Evolutionary conservation across 2,113 vertebrate genomes (phyloP).

Genomic region (Crotalus helleri): DNA sequence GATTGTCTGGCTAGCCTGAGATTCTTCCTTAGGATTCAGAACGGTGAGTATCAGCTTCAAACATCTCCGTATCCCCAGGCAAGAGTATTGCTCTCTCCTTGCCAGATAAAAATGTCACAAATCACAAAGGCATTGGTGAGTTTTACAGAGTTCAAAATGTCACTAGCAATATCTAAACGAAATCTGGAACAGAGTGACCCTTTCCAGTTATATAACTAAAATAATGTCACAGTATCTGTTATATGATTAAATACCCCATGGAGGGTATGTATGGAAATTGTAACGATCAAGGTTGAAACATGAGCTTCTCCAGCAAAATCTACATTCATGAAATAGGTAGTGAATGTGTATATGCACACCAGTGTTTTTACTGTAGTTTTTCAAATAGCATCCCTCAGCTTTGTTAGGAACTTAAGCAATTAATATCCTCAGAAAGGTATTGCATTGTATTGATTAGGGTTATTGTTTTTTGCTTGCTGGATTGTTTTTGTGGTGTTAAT

Average conservation of each 20-base stretch:
- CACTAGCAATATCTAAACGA: neutral
- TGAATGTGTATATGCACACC: neutral
- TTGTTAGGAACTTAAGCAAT: neutral
- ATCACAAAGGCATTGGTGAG: neutral
- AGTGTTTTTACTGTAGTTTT: neutral
- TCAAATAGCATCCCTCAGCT: neutral
- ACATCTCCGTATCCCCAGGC: constrained; percentile 7
- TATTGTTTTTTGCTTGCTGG: neutral
- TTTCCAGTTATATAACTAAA: neutral
- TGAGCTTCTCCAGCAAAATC: neutral
- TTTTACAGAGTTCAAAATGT: neutral
- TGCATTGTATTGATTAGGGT: neutral
- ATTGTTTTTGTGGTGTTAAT: neutral
- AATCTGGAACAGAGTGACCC: neutral
- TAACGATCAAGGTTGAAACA: neutral
- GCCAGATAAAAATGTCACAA: neutral
- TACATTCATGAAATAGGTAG: neutral
- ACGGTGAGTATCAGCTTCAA: constrained; percentile 8
- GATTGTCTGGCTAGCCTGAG: constrained; percentile 3
- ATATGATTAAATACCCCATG: neutral
- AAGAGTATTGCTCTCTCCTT: neutral
- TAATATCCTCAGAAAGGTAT: neutral
- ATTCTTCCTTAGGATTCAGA: constrained; percentile 24
- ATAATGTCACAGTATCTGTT: neutral
- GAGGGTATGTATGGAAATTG: neutral